Percentiles rank a stretch among this genome's conserved stretches.
Conservation (phyloP, 2,797 vertebrate species). For the Emys orbicularis region DNA sequence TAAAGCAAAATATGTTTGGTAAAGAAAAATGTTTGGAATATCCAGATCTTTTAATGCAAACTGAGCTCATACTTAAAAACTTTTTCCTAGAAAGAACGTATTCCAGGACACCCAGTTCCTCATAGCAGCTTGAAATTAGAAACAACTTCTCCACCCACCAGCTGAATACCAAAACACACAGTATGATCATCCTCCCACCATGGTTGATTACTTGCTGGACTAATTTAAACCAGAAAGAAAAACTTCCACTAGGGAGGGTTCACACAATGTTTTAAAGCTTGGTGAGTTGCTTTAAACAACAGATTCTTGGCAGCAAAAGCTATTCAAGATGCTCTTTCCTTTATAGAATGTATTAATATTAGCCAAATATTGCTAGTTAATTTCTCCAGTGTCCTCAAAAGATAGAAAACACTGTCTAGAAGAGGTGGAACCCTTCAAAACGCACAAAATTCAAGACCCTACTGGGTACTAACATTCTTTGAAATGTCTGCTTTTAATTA, state of each 20-base stretch:
- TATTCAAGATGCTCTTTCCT: conserved; percentile 55
- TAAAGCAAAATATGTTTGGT: neutral
- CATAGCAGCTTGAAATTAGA: conserved; percentile 47
- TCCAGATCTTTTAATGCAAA: neutral
- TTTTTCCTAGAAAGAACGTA: conserved; percentile 48
- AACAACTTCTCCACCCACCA: conserved; percentile 19
- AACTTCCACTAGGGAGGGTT: conserved; percentile 39
- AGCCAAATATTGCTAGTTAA: conserved; percentile 62
- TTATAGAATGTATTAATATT: conserved; percentile 56
- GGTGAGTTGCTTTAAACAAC: conserved; percentile 66
- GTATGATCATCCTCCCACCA: conserved; percentile 54
- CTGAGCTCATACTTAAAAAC: conserved; percentile 11
- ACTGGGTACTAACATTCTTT: conserved; percentile 58
- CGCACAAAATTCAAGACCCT: conserved; percentile 45
- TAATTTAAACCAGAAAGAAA: conserved; percentile 68
- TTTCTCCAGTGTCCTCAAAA: conserved; percentile 66
- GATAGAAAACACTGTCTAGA: conserved; percentile 48
- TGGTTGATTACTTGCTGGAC: conserved; percentile 54
- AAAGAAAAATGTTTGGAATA: conserved; percentile 36
- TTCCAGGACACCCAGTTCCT: conserved; percentile 28
- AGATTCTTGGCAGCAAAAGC: conserved; percentile 60
- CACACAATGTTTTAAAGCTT: conserved; percentile 5
- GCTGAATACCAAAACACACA: conserved; percentile 31
- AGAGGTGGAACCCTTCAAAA: conserved; percentile 58
- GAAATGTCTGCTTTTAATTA: conserved; percentile 79